These are phyloP conservation scores for Pteromalus puparum DNA, from an alignment of 1,140 invertebrate species.

Conservation along the genomic window DNA sequence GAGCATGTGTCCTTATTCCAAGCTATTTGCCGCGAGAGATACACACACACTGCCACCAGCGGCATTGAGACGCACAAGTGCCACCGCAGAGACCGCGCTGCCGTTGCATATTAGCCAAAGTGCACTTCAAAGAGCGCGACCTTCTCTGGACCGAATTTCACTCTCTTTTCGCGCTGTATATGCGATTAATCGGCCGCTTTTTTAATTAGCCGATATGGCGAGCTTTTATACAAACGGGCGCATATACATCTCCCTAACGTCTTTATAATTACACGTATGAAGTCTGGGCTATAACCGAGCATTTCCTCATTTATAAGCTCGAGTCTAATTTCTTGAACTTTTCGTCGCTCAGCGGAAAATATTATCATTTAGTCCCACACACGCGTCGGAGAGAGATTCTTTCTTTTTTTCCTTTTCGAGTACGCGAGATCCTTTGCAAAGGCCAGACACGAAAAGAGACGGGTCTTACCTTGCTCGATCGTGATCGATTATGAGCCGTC, in stretches of 20 bases:
- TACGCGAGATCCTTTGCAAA: no score
- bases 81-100: conserved; percentile 57
- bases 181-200: not conserved
- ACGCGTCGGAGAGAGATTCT: not conserved
- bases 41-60: not conserved
- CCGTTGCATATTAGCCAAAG: conserved; percentile 60
- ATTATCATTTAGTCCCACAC: not conserved
- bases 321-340: not conserved
- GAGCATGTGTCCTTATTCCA: not conserved
- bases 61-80: conserved; percentile 48
- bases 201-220: not conserved
- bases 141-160: not conserved
- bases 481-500: no score
- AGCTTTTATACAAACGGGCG: no score
- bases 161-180: not conserved
- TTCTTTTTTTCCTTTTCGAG: not conserved
- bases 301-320: not conserved
- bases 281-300: not conserved
- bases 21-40: not conserved
- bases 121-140: conserved; percentile 56
- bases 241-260: not conserved
- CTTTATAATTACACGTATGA: not conserved
- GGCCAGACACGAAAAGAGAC: no score
- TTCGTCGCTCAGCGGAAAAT: not conserved
- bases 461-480: no score